Percentiles rank a stretch among this genome's conserved stretches.
Conservation (phyloP, 2,888 invertebrate species). For the Amphimallon solstitiale region DNA sequence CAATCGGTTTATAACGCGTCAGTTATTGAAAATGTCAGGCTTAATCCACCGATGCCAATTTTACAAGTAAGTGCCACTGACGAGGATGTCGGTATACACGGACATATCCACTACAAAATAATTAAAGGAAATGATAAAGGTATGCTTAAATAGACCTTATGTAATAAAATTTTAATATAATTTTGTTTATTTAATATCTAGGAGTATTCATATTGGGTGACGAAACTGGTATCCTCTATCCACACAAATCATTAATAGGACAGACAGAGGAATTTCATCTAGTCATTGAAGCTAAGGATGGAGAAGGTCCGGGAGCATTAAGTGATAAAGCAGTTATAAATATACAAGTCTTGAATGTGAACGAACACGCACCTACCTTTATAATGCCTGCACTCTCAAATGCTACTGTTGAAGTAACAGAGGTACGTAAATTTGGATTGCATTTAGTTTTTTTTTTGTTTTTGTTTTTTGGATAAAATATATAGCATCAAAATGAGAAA, state of each 20-base stretch:
- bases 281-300: slow-evolving; percentile 77
- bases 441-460: too few species aligned
- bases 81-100: slow-evolving; percentile 81
- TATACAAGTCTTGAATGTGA: slow-evolving; percentile 81
- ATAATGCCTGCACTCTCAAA: slow-evolving; percentile 79
- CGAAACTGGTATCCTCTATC: slow-evolving; percentile 83
- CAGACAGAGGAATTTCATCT: slow-evolving; percentile 67
- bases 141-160: slow-evolving; percentile 52
- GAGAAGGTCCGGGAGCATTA: slow-evolving; percentile 73
- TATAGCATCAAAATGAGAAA: too few species aligned
- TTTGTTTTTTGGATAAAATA: too few species aligned
- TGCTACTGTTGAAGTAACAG: slow-evolving; percentile 83
- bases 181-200: slow-evolving; percentile 54
- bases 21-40: slow-evolving; percentile 84
- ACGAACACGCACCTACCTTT: slow-evolving; percentile 84
- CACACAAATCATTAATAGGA: slow-evolving; percentile 76
- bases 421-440: slow-evolving; percentile 70
- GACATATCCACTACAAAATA: slow-evolving; percentile 80
- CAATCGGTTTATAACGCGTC: slow-evolving; percentile 80
- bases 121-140: slow-evolving; percentile 73
- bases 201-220: slow-evolving; percentile 81
- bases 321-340: slow-evolving; percentile 77
- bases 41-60: slow-evolving; percentile 84
- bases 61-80: slow-evolving; percentile 85
- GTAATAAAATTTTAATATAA: neutral